phyloP scores from a whole-genome alignment of 1,140 invertebrate genomes.

The Apocrypta bakeri region DNA sequence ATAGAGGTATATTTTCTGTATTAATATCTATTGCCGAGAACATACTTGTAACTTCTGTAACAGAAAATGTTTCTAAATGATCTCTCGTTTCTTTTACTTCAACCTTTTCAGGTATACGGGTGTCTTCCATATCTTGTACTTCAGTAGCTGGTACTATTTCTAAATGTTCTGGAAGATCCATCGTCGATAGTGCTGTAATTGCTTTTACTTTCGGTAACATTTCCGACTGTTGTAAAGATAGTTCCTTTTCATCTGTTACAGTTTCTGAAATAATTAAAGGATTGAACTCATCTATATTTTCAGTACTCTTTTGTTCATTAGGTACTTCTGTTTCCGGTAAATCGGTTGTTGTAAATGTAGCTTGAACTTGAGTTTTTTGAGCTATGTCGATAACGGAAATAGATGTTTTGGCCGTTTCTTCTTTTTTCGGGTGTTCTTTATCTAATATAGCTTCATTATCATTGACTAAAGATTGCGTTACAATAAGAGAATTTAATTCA shows the following conservation, averaged over 20 bases:
- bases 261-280: conserved; percentile 62
- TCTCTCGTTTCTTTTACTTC: conserved; percentile 59
- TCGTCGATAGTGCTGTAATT: conserved; percentile 55
- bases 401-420: neutral
- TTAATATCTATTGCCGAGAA: conserved; percentile 56
- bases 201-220: conserved; percentile 57
- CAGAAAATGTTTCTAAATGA: conserved; percentile 59
- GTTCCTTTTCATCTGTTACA: conserved; percentile 61
- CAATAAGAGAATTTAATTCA: conserved; percentile 54
- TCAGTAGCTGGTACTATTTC: conserved; percentile 59
- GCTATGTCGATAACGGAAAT: no score
- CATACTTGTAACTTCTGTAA: conserved; percentile 62
- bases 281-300: conserved; percentile 60
- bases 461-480: no score
- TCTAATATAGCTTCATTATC: conserved; percentile 52
- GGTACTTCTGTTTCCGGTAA: conserved; percentile 54
- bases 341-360: neutral
- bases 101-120: conserved; percentile 56
- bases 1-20: conserved; percentile 52
- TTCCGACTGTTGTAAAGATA: conserved; percentile 52
- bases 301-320: conserved; percentile 50
- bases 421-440: conserved; percentile 57
- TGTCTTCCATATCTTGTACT: conserved; percentile 55
- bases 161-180: conserved; percentile 62
- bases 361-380: neutral